A percentile compares a stretch with the other conserved stretches of the same genome.
Conservation (phyloP, 2,797 vertebrate genomes). For the Spea hammondii region DNA sequence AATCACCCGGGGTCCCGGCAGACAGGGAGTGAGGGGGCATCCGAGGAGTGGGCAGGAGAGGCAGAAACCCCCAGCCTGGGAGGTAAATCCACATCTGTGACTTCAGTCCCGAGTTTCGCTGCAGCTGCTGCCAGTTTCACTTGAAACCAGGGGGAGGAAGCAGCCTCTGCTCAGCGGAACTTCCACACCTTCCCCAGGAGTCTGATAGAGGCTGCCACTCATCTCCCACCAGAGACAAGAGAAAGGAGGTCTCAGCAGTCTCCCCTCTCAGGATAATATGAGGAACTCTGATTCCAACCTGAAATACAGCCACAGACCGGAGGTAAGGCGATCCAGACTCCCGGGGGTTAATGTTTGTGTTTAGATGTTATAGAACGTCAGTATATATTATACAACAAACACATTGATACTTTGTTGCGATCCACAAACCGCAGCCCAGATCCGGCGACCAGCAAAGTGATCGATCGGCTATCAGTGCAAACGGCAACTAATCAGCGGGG, state of each 20-base stretch:
- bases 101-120: too few species aligned
- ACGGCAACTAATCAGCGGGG: too few species aligned
- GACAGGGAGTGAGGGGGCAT: background rate
- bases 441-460: too few species aligned
- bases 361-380: too few species aligned
- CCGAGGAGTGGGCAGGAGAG: background rate
- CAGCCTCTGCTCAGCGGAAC: background rate
- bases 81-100: too few species aligned
- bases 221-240: too few species aligned
- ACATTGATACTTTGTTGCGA: too few species aligned
- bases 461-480: too few species aligned
- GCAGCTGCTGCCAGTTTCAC: background rate
- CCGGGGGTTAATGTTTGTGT: too few species aligned
- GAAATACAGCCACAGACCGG: slow-evolving; percentile 58
- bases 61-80: background rate
- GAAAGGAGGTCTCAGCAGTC: background rate
- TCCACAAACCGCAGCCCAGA: too few species aligned
- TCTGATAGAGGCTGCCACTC: background rate
- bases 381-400: too few species aligned
- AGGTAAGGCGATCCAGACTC: slow-evolving; percentile 54
- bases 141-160: background rate
- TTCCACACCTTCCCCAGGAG: background rate
- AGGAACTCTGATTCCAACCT: slow-evolving; percentile 49
- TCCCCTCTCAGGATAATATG: slow-evolving; percentile 1
- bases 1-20: background rate